Evolutionary conservation across 2,113 vertebrate genomes (phyloP).

Genomic region (Muscicapa adusta): DNA sequence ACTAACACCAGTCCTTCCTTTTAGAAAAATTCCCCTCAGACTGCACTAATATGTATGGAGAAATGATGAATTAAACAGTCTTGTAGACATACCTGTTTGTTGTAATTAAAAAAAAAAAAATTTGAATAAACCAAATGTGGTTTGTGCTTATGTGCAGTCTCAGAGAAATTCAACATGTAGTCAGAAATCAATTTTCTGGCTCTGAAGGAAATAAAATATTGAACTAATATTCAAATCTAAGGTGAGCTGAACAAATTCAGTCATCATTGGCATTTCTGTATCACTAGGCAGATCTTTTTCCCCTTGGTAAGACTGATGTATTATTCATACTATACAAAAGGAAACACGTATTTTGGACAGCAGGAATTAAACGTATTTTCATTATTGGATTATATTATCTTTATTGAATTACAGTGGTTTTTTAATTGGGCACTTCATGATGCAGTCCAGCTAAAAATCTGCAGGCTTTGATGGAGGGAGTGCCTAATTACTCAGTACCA

Average conservation of each 20-base stretch:
- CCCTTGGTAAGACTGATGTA: neutral
- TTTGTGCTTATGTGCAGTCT: neutral
- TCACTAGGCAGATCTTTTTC: neutral
- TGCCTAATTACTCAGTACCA: neutral
- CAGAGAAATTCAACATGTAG: neutral
- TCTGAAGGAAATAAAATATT: neutral
- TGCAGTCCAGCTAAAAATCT: neutral
- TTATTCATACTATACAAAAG: neutral
- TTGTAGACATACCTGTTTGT: conserved; percentile 4
- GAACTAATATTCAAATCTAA: neutral
- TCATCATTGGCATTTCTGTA: neutral
- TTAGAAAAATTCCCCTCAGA: conserved; percentile 3
- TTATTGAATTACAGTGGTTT: neutral
- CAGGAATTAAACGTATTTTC: neutral
- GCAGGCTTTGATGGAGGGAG: neutral
- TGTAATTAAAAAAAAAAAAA: neutral
- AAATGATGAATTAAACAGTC: conserved; percentile 9
- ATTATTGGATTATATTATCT: neutral
- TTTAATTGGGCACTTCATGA: neutral
- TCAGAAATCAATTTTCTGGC: neutral
- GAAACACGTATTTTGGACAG: neutral
- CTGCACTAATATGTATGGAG: neutral
- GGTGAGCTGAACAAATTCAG: neutral
- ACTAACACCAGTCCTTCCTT: neutral
- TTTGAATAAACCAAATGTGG: neutral